Evolutionary conservation across 2,888 invertebrate species (phyloP), one percentile per base, ranked within the genome.

Genomic region (Cremastinae sp.): DNA sequence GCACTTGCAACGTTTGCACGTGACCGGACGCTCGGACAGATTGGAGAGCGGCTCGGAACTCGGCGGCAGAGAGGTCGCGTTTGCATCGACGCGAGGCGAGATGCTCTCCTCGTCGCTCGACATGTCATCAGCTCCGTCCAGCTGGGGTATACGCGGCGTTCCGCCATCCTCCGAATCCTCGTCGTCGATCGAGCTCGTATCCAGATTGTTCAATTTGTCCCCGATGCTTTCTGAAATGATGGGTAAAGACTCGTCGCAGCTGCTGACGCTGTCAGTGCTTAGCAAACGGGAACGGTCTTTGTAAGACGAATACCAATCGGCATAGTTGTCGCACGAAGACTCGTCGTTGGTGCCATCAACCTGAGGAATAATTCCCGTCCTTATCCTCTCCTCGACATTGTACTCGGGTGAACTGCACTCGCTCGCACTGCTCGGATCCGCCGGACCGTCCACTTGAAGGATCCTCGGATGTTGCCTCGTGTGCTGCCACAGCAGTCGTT

Each of bases 1-100:
- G 85, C 97, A 95, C 83, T 96, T 96, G 86, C 97, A 98, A 78
- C 95, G 93, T 81, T 95, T 94, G 89, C 97, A 98, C 83, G 95
- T 95, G 0, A 97, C 96, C 5, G 95, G 95, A 82, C 94, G 93
- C 82, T 95, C 94, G 45, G 92, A 91, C 65, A 92, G 91, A 54
- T 91, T 91, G 41, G 91, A 80, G 1, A 85, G 82, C 81, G 89
- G 87, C 3, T 85, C 79, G 58, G 80, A 81, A 2, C 71, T 80
- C 82, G 88, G 86, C 82, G 88, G 86, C 12, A 85, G 74, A 0
- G 69, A 53, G 20, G 68, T 79, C 10, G 82, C 79, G 9, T 72
- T 75, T 22, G 79, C 77, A 8, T 69, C 45, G 2, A 75, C 70
- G n/a, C 82, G 80, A 2, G 84, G 81, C 2, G 82, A 84, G 8